Conservation (phyloP, 1,140 invertebrate species). For the Aphidius gifuensis region DNA sequence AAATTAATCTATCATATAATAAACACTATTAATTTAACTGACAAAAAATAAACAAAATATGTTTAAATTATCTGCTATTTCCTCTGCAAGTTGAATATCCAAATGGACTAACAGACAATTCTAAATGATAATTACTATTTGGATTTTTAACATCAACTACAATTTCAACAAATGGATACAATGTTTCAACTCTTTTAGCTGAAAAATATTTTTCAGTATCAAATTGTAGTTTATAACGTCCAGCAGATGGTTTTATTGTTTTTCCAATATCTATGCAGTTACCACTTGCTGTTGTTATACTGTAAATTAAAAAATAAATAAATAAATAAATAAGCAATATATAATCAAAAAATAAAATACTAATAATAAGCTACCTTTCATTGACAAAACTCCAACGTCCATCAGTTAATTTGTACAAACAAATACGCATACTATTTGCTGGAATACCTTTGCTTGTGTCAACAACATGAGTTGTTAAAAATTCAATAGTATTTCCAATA, state of each 20-base stretch:
- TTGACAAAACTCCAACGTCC: slow-evolving; percentile 63
- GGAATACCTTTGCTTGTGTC: slow-evolving; percentile 67
- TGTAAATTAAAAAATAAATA: slow-evolving; percentile 39
- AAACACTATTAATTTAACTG: too few species aligned
- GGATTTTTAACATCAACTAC: slow-evolving; percentile 70
- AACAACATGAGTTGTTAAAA: slow-evolving; percentile 64
- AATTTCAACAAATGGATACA: slow-evolving; percentile 77
- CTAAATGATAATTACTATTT: slow-evolving; percentile 73
- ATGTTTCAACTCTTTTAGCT: slow-evolving; percentile 58
- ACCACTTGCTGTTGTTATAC: slow-evolving; percentile 65
- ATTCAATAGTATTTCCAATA: slow-evolving; percentile 27
- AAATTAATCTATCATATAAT: too few species aligned
- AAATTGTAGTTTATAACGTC: slow-evolving; percentile 73
- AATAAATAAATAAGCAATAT: slow-evolving; percentile 9
- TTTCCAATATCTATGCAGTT: slow-evolving; percentile 64
- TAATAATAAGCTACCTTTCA: slow-evolving; percentile 49
- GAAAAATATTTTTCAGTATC: slow-evolving; percentile 73
- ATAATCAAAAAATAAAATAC: neutral
- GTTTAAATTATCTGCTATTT: slow-evolving; percentile 32
- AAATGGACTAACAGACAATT: slow-evolving; percentile 74
- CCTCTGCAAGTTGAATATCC: slow-evolving; percentile 79
- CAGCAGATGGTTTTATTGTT: slow-evolving; percentile 54
- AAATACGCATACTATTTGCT: slow-evolving; percentile 60
- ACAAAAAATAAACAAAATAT: too few species aligned
- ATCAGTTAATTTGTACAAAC: slow-evolving; percentile 64